Conservation (phyloP, 2,888 invertebrate species). For the Escarpia spicata region DNA sequence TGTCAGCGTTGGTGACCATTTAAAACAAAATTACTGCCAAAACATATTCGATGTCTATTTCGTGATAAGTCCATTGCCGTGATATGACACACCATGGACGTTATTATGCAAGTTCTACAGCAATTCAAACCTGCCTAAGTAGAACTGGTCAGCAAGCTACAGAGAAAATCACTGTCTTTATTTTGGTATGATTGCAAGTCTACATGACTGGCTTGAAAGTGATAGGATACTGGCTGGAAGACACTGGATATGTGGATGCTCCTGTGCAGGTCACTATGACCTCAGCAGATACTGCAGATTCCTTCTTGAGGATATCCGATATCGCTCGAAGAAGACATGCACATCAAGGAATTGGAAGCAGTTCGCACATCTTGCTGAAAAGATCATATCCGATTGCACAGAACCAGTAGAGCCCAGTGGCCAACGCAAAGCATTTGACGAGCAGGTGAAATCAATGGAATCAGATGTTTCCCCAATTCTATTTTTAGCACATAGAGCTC, state of each 20-base stretch:
- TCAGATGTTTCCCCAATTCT: conserved; percentile 27
- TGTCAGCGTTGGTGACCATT: no score
- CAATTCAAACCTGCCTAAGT: neutral
- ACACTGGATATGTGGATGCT: no score
- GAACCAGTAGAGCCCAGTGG: neutral
- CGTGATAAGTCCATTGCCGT: no score
- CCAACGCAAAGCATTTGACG: conserved; percentile 23
- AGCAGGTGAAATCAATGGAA: conserved; percentile 29
- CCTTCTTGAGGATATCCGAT: neutral
- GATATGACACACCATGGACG: no score
- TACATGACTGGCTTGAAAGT: neutral
- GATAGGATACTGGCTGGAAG: conserved; percentile 9
- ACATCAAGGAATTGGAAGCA: neutral
- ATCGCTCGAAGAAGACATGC: neutral
- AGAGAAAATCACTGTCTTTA: conserved; percentile 14
- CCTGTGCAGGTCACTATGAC: neutral
- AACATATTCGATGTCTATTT: no score
- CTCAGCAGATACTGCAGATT: neutral
- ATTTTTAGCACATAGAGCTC: conserved; percentile 33
- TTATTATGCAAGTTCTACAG: neutral
- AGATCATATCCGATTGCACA: neutral
- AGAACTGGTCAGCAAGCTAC: neutral
- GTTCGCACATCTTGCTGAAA: neutral
- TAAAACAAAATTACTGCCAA: no score
- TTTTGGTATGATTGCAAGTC: conserved; percentile 6